Evolutionary conservation across 2,888 invertebrate species (phyloP).

Genomic region (Chrysotoxum bicinctum): DNA sequence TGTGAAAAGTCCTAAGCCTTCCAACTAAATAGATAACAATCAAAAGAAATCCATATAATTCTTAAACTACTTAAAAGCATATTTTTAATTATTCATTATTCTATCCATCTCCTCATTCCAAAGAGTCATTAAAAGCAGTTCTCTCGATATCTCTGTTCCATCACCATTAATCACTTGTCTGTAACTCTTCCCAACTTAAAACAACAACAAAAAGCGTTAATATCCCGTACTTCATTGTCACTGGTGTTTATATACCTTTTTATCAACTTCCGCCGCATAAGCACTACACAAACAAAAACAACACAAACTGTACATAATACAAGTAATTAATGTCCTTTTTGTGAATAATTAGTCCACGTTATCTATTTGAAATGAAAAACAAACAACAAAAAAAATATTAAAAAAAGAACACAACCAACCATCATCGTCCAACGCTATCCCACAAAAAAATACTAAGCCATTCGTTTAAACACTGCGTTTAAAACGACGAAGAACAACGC

Average conservation of each 20-base stretch:
- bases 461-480: conserved; percentile 55
- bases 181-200: conserved; percentile 16
- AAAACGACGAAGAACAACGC: neutral
- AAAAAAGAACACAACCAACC: conserved; percentile 1
- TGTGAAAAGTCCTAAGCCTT: neutral
- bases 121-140: conserved; percentile 1
- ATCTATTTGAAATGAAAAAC: conserved; percentile 40
- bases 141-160: neutral
- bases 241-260: conserved; percentile 53
- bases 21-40: neutral
- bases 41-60: neutral
- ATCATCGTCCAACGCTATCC: conserved; percentile 7
- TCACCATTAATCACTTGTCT: conserved; percentile 18
- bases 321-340: conserved; percentile 72
- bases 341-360: conserved; percentile 71
- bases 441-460: conserved; percentile 32
- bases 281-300: conserved; percentile 33
- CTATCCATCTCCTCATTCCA: neutral
- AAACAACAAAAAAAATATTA: neutral
- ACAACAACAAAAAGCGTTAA: conserved; percentile 3
- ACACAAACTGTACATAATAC: conserved; percentile 50
- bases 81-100: neutral
- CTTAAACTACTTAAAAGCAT: neutral
- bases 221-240: conserved; percentile 40
- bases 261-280: conserved; percentile 59